Evolutionary conservation across 2,888 invertebrate species (phyloP), one percentile per base, ranked within the genome.

Genomic region (Helicoverpa assulta): DNA sequence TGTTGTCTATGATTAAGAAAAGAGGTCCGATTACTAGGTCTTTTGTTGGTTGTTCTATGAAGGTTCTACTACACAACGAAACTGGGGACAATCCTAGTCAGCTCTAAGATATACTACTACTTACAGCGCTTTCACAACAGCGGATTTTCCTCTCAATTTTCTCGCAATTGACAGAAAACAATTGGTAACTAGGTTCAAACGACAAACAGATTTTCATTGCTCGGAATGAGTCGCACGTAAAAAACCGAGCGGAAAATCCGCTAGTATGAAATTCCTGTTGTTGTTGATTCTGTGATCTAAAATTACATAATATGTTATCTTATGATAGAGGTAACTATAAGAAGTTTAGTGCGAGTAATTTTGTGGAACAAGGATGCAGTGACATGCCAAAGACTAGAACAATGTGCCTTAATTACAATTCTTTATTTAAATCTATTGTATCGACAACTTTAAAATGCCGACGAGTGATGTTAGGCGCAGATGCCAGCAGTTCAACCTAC

Each of bases 291-390:
- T 47, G 47, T 47, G 47, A 47, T 47, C 5, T 47, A 47, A 21
- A 2, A 21, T 21, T 3, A 26, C 26, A n/a, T n/a, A 47, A 47
- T 6, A n/a, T n/a, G n/a, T n/a, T n/a, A 47, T 47, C 5, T 16
- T 16, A 47, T 47, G n/a, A 5, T 47, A 47, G 47, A n/a, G 0
- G 6, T n/a, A n/a, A 43, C 5, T 37, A 29, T 29, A 33, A 8
- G 33, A 7, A 43, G 14, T 1, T 16, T 2, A 14, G 43, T 14
- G 5, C 1, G 43, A 43, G 43, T 43, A 43, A 5, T 47, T 47
- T 47, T 47, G n/a, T 47, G 47, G 47, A n/a, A n/a, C 47, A 47
- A n/a, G 47, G 47, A 14, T 47, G 47, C 47, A 47, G 47, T 47
- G 12, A 47, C n/a, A 47, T n/a, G 47, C 47, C 47, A 47, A 47